These are phyloP conservation scores for Agrochola circellaris DNA, from an alignment of 2,888 invertebrate genomes.

Conservation along the genomic window DNA sequence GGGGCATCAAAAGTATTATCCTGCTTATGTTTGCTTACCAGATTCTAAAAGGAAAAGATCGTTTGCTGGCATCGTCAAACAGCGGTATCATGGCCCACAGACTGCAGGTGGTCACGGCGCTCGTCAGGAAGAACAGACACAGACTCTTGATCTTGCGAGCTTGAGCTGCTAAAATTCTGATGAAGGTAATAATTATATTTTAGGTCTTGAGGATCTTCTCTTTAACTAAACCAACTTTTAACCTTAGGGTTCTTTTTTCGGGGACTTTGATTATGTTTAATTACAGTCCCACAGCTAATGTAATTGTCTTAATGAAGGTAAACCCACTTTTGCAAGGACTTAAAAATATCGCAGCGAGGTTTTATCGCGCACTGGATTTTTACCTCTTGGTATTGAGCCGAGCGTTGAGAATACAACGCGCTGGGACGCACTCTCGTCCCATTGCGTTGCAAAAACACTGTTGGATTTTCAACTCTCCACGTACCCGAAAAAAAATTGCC, in stretches of 20 bases:
- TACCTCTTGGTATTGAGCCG: no score
- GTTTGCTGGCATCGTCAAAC: constrained; percentile 76
- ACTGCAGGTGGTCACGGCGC: constrained; percentile 78
- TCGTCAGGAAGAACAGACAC: constrained; percentile 79
- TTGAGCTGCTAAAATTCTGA: constrained; percentile 75
- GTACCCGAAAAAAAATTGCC: no score
- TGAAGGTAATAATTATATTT: not conserved
- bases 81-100: constrained; percentile 84
- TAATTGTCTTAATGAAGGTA: not conserved
- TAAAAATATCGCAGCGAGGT: no score
- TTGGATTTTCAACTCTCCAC: no score
- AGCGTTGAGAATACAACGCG: no score
- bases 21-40: constrained; percentile 74
- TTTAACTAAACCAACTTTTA: not conserved
- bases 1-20: not conserved
- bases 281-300: not conserved
- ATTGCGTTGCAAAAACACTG: no score
- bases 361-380: no score
- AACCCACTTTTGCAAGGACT: no score
- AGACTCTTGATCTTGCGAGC: constrained; percentile 76
- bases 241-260: not conserved
- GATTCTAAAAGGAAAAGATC: constrained; percentile 83
- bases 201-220: not conserved
- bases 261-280: not conserved
- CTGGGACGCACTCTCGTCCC: no score